Base-by-base conservation (phyloP, 2,113 vertebrate genomes). In the Thalassoma bifasciatum region DNA sequence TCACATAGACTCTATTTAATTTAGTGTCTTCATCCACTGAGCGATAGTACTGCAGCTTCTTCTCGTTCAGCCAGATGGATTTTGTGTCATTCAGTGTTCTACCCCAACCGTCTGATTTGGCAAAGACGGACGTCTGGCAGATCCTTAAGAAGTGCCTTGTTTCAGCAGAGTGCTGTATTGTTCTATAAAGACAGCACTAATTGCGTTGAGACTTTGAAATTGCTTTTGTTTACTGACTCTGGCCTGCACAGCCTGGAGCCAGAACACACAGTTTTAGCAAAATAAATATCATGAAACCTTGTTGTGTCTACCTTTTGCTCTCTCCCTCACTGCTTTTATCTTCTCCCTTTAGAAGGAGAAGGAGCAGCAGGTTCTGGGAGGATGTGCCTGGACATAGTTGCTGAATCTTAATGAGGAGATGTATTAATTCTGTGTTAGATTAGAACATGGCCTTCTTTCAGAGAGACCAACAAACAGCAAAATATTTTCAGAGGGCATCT, bases 401-500 rank as follows among this genome's bases (percentile, higher is more conserved):
- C 74, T 68, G 73, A 75, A 83, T 83, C 77, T 80, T 83, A 82
- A 89, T 84, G 79, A 76, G 70, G 49, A 38, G 46, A 66, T 68
- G 65, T 63, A 73, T 83, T 75, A 71, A 83, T 52, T 49, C 57
- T 66, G 51, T 24, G n/a, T 78, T 57, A 53, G 58, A 38, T 72
- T 68, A 23, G 51, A 77, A 24, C 53, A 5, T 46, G 16, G 6
- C 14, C 44, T 12, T 13, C 40, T 1, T 16, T 46, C 44, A 46
- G 44, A 5, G 19, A 46, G 61, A 21, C 22, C 14, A 54, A 21
- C 12, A 21, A 62, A 50, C 19, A n/a, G n/a, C 42, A 54, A 38
- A 22, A 60, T 36, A 49, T 65, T 56, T 36, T 68, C 62, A 53
- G 26, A 22, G 19, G 17, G 37, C 17, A 26, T 9, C 12, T 76